Conservation (phyloP, 1,140 invertebrate genomes). For the Cherax quadricarinatus region DNA sequence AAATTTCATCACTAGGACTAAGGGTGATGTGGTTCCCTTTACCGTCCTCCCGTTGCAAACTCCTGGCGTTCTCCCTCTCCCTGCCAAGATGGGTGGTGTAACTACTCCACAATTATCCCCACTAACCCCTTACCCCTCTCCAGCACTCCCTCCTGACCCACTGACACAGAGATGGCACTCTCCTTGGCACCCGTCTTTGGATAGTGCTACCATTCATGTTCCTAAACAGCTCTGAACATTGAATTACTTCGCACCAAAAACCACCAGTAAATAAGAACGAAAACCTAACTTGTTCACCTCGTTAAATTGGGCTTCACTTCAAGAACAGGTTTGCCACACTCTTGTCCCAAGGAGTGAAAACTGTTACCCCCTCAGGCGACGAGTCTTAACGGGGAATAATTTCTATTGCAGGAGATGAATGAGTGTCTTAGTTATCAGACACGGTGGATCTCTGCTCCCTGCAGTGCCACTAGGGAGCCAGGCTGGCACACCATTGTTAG, state of each 20-base stretch:
- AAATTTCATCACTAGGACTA: slow-evolving; percentile 8
- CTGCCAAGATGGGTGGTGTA: too few relatives aligned
- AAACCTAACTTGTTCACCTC: not conserved
- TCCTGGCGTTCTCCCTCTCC: not conserved
- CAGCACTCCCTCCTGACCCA: not conserved
- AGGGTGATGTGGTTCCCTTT: not conserved
- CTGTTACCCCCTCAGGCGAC: not conserved
- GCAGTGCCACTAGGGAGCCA: not conserved
- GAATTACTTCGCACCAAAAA: not conserved
- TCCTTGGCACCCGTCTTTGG: not conserved
- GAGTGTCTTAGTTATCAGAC: not conserved
- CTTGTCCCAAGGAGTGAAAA: not conserved
- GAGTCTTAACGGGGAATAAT: not conserved
- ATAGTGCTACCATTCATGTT: slow-evolving; percentile 45
- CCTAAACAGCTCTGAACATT: not conserved
- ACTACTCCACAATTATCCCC: too few relatives aligned
- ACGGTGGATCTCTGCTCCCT: not conserved
- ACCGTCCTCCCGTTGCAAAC: not conserved
- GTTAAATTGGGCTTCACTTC: not conserved
- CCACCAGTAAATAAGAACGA: not conserved
- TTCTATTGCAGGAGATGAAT: not conserved
- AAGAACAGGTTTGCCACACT: not conserved
- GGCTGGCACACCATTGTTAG: too few relatives aligned
- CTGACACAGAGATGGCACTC: slow-evolving; percentile 41
- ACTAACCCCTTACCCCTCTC: too few relatives aligned